Evolutionary conservation across 2,113 vertebrate species (phyloP).

Genomic region (Cryptomyrus ogoouensis): DNA sequence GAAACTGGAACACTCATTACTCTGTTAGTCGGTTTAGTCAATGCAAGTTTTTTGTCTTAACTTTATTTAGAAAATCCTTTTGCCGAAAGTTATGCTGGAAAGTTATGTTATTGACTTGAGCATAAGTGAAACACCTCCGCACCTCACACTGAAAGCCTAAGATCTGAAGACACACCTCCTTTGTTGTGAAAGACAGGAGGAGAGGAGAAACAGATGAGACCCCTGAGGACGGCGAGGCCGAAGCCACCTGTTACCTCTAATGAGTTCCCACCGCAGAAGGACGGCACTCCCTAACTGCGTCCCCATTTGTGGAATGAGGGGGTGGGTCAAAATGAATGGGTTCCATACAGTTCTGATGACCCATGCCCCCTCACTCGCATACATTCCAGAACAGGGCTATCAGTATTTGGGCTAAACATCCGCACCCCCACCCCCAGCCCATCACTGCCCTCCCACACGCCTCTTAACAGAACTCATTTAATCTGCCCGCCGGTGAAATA

Average conservation of each 20-base stretch:
- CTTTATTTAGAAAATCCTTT: background rate
- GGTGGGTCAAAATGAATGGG: background rate
- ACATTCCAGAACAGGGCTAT: background rate
- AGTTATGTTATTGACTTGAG: background rate
- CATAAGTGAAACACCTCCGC: background rate
- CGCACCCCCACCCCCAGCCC: background rate
- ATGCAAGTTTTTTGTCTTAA: background rate
- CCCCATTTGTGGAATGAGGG: background rate
- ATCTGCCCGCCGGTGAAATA: background rate
- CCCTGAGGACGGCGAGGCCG: background rate
- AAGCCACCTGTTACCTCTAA: conserved; percentile 10
- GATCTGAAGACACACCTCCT: background rate
- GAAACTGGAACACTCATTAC: background rate
- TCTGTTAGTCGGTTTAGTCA: background rate
- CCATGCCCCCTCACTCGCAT: background rate
- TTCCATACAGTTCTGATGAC: background rate
- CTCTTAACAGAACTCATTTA: background rate
- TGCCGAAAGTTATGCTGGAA: background rate
- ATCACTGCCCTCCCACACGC: background rate
- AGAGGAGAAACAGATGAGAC: background rate
- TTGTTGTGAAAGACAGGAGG: background rate
- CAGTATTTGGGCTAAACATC: background rate
- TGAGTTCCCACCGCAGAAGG: background rate
- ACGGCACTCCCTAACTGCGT: background rate
- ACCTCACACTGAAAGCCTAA: background rate